Conservation (phyloP, 2,797 vertebrate genomes). For the Microcaecilia unicolor region DNA sequence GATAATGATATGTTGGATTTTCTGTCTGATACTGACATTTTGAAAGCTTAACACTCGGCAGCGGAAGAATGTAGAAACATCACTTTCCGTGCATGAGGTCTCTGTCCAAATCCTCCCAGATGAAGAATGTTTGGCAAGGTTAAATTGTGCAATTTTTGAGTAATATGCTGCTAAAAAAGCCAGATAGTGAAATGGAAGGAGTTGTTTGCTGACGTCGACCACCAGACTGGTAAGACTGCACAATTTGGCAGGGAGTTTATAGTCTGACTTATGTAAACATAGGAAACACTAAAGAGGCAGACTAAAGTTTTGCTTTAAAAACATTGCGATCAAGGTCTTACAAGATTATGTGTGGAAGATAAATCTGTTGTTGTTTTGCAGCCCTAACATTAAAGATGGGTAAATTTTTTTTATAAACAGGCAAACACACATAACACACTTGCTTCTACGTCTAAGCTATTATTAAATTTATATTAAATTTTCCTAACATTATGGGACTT, state of each 20-base stretch:
- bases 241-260: slow-evolving; percentile 23
- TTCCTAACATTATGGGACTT: too few species aligned
- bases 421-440: too few species aligned
- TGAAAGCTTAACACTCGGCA: slow-evolving; percentile 17
- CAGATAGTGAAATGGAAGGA: slow-evolving; percentile 29
- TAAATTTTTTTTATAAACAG: too few species aligned
- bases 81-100: slow-evolving; percentile 19
- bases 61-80: slow-evolving; percentile 13
- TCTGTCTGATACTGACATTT: slow-evolving; percentile 24
- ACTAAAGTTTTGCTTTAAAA: slow-evolving; percentile 18
- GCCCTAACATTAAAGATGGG: too few species aligned
- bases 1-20: slow-evolving; percentile 12
- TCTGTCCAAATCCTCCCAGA: slow-evolving; percentile 34
- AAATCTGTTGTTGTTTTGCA: too few species aligned
- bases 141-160: slow-evolving; percentile 28
- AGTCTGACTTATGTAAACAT: slow-evolving; percentile 13
- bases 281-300: slow-evolving; percentile 23
- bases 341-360: too few species aligned
- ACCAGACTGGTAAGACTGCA: slow-evolving; percentile 12
- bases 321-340: too few species aligned
- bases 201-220: slow-evolving; percentile 25
- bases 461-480: too few species aligned
- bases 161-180: slow-evolving; percentile 28
- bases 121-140: slow-evolving; percentile 48
- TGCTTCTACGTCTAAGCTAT: too few species aligned